Base-by-base conservation (phyloP, 2,797 vertebrate genomes). In the Acanthurus lineatus region DNA sequence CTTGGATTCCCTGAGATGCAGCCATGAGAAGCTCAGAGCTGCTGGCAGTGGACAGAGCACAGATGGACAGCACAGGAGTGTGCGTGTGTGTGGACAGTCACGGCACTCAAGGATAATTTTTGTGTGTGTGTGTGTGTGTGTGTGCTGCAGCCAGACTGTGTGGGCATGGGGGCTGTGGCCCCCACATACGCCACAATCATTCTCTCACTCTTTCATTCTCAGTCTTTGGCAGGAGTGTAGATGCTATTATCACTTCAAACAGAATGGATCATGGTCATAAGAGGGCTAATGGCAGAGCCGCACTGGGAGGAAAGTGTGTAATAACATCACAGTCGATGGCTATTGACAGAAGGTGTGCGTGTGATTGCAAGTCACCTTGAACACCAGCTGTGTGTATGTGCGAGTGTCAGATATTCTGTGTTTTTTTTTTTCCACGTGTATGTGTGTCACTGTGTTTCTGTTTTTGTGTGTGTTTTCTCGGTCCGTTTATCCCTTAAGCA, bases 241-340 rank as follows among this genome's bases (percentile, higher is more conserved):
- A 87, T 74, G 86, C 88, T 87, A 91, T 93, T 91, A 94, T 93
- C 89, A 87, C 88, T 93, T 93, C 91, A 92, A 93, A 93, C 90
- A 91, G 89, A 93, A 93, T 91, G 92, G 89, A 93, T 92, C 90
- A 91, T 83, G 91, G 88, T 90, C 89, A 87, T 92, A 90, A 92
- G 89, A 85, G 90, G 87, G 79, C 90, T 93, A 91, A 92, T 92
- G 88, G 86, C 86, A 75, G 83, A 73, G 84, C 75, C 7, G 81
- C 54, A 45, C 85, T 67, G 86, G 76, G 89, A 90, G 88, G 86
- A 91, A 88, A 91, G 86, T 83, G 86, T 87, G 92, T 90, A 92
- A 92, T 92, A 89, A 92, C 92, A 91, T 86, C 87, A 86, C 86
- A 91, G 90, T 89, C 76, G 63, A 93, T 93, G 85, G 90, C 86